Base-by-base conservation (phyloP, 2,888 invertebrate species). In the Lepidochitona cinerea region DNA sequence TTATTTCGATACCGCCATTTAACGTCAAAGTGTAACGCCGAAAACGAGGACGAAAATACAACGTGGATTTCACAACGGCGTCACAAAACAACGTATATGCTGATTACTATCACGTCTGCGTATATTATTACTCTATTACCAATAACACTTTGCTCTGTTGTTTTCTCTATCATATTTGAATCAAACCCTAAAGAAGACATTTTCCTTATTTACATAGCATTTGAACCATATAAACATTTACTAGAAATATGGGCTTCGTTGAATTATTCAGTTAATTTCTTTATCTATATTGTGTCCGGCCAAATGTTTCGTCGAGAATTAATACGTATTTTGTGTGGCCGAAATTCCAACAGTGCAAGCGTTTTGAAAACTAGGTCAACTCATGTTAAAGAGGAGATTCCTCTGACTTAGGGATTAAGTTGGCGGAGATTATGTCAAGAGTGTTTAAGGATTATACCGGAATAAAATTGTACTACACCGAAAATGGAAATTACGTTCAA, bases 181-280 rank as follows among this genome's bases (percentile, higher is more conserved):
- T 59, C 65, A 9, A 65, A 81, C 52, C 37, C 49, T 9, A 37
- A 32, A 26, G 18, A 70, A 0, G 78, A 76, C 53, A 12, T 14
- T 18, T n/a, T 12, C 41, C 33, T 76, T 26, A 70, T 74, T 53
- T 66, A 35, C 35, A 6, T 35, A 29, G 65, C 74, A 32, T 37
- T 73, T 23, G 41, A 52, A 37, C 74, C 76, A 65, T 65, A 79
- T 29, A 35, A 69, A 12, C 29, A 71, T 23, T 33, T 81, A 12
- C 64, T 81, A 18, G 81, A 81, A 52, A 69, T 78, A 0, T 14
- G 79, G 35, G 77, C 80, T 1, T 78, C 79, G 37, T 35, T 81
- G 14, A 81, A 79, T 71, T 81, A 78, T 72, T 73, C 73, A 4
- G 37, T 70, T 23, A 81, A 81, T 68, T 81, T 81, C 72, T 81